Conservation (phyloP, 1,140 invertebrate genomes). For the Centruroides sculpturatus region DNA sequence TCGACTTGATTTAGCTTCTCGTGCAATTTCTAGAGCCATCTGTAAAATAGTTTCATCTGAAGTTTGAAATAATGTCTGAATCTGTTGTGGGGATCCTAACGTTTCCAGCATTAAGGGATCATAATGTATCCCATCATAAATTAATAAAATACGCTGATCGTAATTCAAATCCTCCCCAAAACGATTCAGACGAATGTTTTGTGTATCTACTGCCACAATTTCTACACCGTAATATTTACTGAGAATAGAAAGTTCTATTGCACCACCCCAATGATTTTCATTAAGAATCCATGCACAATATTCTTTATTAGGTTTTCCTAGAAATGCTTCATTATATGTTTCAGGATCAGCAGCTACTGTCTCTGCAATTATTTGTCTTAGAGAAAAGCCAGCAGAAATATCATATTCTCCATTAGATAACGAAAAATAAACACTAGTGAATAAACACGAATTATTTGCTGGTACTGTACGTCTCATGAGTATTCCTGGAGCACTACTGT, state of each 20-base stretch:
- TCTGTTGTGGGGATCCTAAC: constrained; percentile 25
- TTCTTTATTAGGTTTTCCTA: constrained; percentile 67
- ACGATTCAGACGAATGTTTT: constrained; percentile 73
- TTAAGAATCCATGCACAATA: constrained; percentile 77
- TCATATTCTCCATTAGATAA: constrained; percentile 56
- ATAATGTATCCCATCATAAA: constrained; percentile 95
- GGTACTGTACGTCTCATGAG: constrained; percentile 80
- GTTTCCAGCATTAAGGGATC: constrained; percentile 81
- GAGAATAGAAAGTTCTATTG: constrained; percentile 83
- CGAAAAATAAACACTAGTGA: constrained; percentile 66
- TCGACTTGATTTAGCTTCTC: constrained; percentile 68
- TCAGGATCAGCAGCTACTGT: constrained; percentile 57
- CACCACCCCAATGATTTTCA: constrained; percentile 70
- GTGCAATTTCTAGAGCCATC: constrained; percentile 66
- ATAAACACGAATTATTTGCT: constrained; percentile 89
- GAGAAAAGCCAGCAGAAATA: constrained; percentile 46
- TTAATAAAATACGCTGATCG: constrained; percentile 62
- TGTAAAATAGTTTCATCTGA: constrained; percentile 52
- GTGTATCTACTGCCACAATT: constrained; percentile 84
- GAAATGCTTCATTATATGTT: constrained; percentile 67
- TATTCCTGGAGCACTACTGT: constrained; percentile 40
- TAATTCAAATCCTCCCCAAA: constrained; percentile 89
- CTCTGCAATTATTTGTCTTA: constrained; percentile 74
- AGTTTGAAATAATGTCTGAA: constrained; percentile 63
- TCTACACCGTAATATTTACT: constrained; percentile 75